Percentiles rank a stretch among this genome's conserved stretches.
Evolutionary conservation across 2,888 invertebrate species (phyloP).

Genomic region (Callimorpha dominula): DNA sequence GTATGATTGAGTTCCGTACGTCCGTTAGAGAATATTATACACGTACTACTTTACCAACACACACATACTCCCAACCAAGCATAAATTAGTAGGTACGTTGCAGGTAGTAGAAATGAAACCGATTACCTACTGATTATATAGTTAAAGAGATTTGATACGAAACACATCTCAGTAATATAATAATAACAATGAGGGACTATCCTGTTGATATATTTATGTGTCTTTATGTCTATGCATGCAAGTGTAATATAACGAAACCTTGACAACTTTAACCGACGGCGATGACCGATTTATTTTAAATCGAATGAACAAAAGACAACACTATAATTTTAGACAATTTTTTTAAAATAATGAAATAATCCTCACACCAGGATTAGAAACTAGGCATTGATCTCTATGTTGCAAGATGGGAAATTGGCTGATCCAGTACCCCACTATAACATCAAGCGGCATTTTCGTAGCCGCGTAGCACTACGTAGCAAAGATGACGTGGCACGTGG

Average conservation of each 20-base stretch:
- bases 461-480: constrained; percentile 56
- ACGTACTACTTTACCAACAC: neutral
- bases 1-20: neutral
- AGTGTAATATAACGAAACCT: neutral
- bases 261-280: neutral
- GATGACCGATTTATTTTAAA: neutral
- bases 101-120: neutral
- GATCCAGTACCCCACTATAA: neutral
- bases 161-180: too few species aligned
- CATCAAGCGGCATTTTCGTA: constrained; percentile 28
- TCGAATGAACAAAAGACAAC: too few species aligned
- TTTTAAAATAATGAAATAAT: neutral
- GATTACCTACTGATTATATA: neutral
- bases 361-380: neutral
- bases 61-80: too few species aligned
- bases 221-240: too few species aligned
- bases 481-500: constrained; percentile 56
- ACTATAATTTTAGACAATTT: neutral
- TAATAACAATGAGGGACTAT: too few species aligned
- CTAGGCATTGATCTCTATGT: neutral
- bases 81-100: neutral
- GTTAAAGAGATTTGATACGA: neutral
- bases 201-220: too few species aligned
- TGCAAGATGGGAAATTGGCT: neutral
- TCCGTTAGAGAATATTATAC: neutral